Conservation (phyloP, 2,888 invertebrate species). For the Tipula lateralis region DNA sequence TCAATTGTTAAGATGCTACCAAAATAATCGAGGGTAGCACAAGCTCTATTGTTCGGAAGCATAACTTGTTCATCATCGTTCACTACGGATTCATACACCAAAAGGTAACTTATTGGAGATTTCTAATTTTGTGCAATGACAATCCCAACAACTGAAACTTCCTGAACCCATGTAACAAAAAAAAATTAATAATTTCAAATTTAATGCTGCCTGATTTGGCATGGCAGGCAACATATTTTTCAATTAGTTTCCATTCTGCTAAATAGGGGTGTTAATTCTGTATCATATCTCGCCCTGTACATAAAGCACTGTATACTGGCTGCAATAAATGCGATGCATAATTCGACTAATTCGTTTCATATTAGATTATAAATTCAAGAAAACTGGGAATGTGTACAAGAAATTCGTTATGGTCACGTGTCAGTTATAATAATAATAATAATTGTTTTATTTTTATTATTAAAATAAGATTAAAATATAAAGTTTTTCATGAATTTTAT, state of each 20-base stretch:
- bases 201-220: background rate
- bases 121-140: too few relatives aligned
- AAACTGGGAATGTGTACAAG: background rate
- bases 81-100: too few relatives aligned
- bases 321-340: background rate
- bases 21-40: too few relatives aligned
- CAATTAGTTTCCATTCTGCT: slow-evolving; percentile 19
- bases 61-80: too few relatives aligned
- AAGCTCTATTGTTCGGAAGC: too few relatives aligned
- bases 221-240: slow-evolving; percentile 24
- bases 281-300: background rate
- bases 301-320: background rate
- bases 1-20: too few relatives aligned
- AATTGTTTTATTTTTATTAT: background rate
- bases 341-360: background rate
- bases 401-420: slow-evolving; percentile 4
- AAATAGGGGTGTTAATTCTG: slow-evolving; percentile 3
- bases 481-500: background rate
- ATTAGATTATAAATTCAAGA: background rate
- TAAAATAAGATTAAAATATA: background rate
- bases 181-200: background rate
- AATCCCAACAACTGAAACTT: too few relatives aligned
- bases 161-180: too few relatives aligned
- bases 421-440: background rate
- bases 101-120: too few relatives aligned